Percentiles rank a stretch among this genome's conserved stretches.
Evolutionary conservation across 2,113 vertebrate species (phyloP).

Genomic region (Dipodomys merriami): DNA sequence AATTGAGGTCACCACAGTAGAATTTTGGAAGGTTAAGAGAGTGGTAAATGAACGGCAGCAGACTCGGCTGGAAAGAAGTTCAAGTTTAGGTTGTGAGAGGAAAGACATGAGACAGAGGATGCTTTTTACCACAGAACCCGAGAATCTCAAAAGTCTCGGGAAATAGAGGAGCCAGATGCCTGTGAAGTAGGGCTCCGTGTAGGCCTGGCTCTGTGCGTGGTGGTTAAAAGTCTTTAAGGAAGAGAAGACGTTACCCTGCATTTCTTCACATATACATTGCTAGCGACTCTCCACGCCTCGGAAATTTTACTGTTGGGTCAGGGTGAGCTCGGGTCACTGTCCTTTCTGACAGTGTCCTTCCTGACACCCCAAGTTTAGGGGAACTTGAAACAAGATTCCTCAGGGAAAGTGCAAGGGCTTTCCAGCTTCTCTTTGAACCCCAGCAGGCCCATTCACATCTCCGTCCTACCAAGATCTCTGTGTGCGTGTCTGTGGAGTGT

Average conservation of each 20-base stretch:
- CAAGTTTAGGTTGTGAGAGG: slow-evolving; percentile 24
- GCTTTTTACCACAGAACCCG: neutral
- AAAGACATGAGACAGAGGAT: neutral
- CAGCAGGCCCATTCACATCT: too few relatives aligned
- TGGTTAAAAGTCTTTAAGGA: neutral
- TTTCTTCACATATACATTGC: neutral
- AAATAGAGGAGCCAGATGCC: slow-evolving; percentile 32
- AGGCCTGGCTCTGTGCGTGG: neutral
- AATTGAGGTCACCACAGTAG: neutral
- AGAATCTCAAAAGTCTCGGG: neutral
- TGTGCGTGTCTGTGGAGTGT: neutral
- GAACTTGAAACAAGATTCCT: neutral
- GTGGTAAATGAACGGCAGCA: neutral
- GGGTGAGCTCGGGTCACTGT: neutral
- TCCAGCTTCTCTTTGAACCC: neutral
- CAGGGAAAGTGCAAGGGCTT: neutral
- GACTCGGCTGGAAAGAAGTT: slow-evolving; percentile 23
- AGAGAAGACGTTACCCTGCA: neutral
- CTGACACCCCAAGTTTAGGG: neutral
- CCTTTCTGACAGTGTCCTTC: too few relatives aligned
- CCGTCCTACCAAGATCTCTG: too few relatives aligned
- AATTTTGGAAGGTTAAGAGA: slow-evolving; percentile 1
- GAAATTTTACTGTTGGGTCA: neutral
- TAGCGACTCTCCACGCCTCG: neutral
- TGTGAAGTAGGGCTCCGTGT: neutral